Conservation (phyloP, 37 sponge, comb jelly and placozoan species). For the Hexactinellida sp. region DNA sequence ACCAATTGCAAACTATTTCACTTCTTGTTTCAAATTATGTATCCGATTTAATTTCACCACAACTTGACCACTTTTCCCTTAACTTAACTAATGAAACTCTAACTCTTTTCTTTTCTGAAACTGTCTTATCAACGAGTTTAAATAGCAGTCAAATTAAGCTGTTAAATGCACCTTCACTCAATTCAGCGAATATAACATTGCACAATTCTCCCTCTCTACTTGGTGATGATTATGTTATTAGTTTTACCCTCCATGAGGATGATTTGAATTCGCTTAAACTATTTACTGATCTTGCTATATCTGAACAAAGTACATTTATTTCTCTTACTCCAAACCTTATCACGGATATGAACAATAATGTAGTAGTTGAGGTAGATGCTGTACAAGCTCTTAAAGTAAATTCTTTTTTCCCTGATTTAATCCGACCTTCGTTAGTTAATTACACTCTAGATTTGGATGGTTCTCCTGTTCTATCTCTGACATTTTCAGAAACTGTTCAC, state of each 20-base stretch:
- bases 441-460: conserved; percentile 65
- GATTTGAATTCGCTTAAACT: conserved; percentile 64
- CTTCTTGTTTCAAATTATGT: conserved; percentile 28
- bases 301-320: conserved; percentile 29
- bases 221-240: conserved; percentile 52
- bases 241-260: conserved; percentile 29
- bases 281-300: conserved; percentile 40
- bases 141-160: conserved; percentile 54
- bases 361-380: conserved; percentile 21
- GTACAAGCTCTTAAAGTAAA: conserved; percentile 25
- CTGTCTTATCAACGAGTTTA: conserved; percentile 54
- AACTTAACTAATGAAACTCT: conserved; percentile 55
- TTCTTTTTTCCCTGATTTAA: conserved; percentile 29
- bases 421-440: conserved; percentile 37
- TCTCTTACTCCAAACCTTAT: conserved; percentile 41
- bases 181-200: conserved; percentile 29
- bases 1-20: conserved; percentile 20
- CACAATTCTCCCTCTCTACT: conserved; percentile 29
- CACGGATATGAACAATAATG: conserved; percentile 67
- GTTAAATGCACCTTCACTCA: background rate
- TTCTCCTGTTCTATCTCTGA: conserved; percentile 40
- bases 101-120: conserved; percentile 69
- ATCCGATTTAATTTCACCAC: conserved; percentile 40
- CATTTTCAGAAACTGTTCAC: conserved; percentile 87
- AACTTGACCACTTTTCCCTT: conserved; percentile 42